Conservation (phyloP, 2,797 vertebrate genomes). For the Poeciliopsis gracilis region DNA sequence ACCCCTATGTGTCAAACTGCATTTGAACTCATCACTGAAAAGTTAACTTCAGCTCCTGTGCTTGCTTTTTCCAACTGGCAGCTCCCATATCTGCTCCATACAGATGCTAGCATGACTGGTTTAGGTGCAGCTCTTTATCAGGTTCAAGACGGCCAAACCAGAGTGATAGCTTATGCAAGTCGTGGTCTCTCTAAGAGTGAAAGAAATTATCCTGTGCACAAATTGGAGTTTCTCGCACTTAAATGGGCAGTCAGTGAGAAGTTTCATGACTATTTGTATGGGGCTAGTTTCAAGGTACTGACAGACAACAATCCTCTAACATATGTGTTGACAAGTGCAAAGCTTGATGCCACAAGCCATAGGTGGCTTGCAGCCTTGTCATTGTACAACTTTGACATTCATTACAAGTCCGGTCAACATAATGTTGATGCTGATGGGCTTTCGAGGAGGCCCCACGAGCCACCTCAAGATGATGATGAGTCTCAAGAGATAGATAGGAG, state of each 20-base stretch:
- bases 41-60: too few species aligned
- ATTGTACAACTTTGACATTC: conserved; percentile 7
- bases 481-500: not conserved
- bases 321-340: too few species aligned
- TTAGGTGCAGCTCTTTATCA: too few species aligned
- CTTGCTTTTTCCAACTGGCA: too few species aligned
- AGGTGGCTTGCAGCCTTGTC: not conserved
- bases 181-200: not conserved
- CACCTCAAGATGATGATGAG: not conserved
- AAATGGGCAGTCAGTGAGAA: not conserved
- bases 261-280: not conserved
- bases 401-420: not conserved
- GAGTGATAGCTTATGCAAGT: not conserved
- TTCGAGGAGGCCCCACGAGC: not conserved
- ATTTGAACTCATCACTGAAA: too few species aligned
- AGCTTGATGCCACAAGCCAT: not conserved
- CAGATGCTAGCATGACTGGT: too few species aligned
- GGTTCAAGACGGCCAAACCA: too few species aligned
- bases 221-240: not conserved
- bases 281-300: not conserved
- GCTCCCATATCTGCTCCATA: too few species aligned
- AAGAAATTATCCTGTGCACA: not conserved
- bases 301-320: too few species aligned
- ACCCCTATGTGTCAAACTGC: too few species aligned
- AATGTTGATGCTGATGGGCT: not conserved